Base-by-base conservation (phyloP, 2,797 vertebrate species). In the Micrastur ruficollis region DNA sequence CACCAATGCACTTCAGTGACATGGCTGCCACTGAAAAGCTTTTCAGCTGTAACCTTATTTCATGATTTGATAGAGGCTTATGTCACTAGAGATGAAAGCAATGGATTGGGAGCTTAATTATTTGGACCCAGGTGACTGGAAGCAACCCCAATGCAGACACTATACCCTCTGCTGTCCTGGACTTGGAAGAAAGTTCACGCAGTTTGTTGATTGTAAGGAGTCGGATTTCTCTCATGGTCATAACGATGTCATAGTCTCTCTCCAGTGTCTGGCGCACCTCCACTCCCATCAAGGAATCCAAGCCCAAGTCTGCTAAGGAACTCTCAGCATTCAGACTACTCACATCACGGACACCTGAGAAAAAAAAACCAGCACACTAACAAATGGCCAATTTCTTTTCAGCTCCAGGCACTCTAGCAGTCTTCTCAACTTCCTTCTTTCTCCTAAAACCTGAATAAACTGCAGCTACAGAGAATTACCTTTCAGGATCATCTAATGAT, bases 221-320 rank as follows among this genome's bases (percentile, higher is more conserved):
- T 32, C 99, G 98, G 63, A 99, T 99, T 62, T 99, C 99, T 53
- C 99, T 99, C 99, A 99, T 99, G 21, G 98, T 96, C 98, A 99
- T 98, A 78, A 98, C 96, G 2, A 99, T 98, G 93, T 99, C 98
- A 1, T 99, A 99, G 97, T 99, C 99, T 1, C 99, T 98, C 95
- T 99, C 99, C 91, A 99, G 98, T 0, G 98, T 99, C 97, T 99
- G 99, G 15, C 99, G 99, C 73, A 99, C 99, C 97, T 99, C 99
- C 65, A 99, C 99, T 3, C 99, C 99, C 99, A 99, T 99, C 93
- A 99, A 97, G 0, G 99, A 99, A 97, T 99, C 99, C 88, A 99
- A 98, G 55, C 99, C 99, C 87, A 99, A 96, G 95, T 99, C 99
- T 7, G 98, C 99, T 97, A 99, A 96, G 4, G 99, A 98, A 71